Percentiles rank a stretch among this genome's conserved stretches.
Evolutionary conservation across 2,113 vertebrate genomes (phyloP).

Genomic region (Xyliphius kryptos): DNA sequence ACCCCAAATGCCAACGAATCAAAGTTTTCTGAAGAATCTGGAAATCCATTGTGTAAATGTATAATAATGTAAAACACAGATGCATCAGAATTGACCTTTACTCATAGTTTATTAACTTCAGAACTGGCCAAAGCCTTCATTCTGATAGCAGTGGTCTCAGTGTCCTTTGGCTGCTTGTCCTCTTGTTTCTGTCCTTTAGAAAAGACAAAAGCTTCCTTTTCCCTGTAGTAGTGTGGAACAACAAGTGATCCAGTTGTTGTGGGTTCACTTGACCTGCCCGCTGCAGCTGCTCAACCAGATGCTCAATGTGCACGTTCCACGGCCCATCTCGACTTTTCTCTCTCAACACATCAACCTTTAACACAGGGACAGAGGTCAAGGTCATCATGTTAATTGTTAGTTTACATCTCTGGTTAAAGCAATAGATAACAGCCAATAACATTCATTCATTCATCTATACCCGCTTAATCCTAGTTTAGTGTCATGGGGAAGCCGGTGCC

Average conservation of each 20-base stretch:
- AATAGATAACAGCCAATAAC: neutral
- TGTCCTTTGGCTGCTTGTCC: constrained; percentile 59
- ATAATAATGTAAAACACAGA: too few species aligned
- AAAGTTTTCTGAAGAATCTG: too few species aligned
- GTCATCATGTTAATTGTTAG: neutral
- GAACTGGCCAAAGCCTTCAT: too few species aligned
- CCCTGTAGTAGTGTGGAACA: constrained; percentile 67
- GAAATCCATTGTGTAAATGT: too few species aligned
- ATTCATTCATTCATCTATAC: too few species aligned
- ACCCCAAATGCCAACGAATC: too few species aligned
- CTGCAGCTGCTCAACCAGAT: constrained; percentile 60
- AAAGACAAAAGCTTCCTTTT: constrained; percentile 49
- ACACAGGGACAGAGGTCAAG: neutral
- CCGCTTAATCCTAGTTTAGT: too few species aligned
- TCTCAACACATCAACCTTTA: constrained; percentile 65
- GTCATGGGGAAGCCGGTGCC: too few species aligned
- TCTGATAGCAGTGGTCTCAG: constrained; percentile 66
- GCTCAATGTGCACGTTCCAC: constrained; percentile 53
- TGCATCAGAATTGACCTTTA: too few species aligned
- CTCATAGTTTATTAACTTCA: too few species aligned
- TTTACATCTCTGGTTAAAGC: neutral
- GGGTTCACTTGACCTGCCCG: constrained; percentile 63
- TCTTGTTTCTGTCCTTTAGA: constrained; percentile 42
- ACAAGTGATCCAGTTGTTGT: constrained; percentile 72
- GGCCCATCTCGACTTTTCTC: constrained; percentile 51